Percentiles rank a stretch among this genome's conserved stretches.
These are phyloP conservation scores for Isurus oxyrinchus DNA, from an alignment of 2,113 vertebrate genomes.

Conservation along the genomic window DNA sequence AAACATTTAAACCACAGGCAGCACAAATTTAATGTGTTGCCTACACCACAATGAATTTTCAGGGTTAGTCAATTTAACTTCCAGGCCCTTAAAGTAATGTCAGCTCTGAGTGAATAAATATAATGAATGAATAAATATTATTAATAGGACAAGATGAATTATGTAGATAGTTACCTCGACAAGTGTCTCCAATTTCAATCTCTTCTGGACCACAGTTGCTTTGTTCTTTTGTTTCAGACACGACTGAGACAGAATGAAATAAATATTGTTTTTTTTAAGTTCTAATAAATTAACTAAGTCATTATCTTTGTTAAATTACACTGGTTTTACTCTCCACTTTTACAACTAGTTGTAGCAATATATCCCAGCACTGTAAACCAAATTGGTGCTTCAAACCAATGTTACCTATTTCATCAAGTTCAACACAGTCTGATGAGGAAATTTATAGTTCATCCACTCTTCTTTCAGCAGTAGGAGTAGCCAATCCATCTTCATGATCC, in stretches of 20 bases:
- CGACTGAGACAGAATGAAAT: neutral
- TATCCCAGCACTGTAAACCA: neutral
- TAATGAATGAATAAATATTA: constrained; percentile 31
- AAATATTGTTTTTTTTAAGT: neutral
- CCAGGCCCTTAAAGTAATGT: neutral
- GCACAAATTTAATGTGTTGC: neutral
- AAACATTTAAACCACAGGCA: neutral
- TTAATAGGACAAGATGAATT: neutral
- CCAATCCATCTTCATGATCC: neutral
- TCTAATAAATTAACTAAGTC: neutral
- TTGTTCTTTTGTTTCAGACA: constrained; percentile 40
- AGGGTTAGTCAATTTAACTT: neutral
- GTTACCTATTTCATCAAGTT: neutral
- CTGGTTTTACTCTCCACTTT: neutral
- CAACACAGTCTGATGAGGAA: neutral
- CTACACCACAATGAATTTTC: neutral
- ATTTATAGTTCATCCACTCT: neutral
- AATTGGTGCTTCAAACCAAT: neutral
- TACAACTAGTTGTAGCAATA: neutral
- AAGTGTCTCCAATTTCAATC: constrained; percentile 49
- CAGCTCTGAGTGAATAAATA: neutral
- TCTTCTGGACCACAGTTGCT: constrained; percentile 52
- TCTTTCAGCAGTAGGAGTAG: neutral
- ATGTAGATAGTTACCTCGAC: constrained; percentile 54
- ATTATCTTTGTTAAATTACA: neutral